Conservation (phyloP, 2,888 invertebrate genomes). For the Aquatica leii region DNA sequence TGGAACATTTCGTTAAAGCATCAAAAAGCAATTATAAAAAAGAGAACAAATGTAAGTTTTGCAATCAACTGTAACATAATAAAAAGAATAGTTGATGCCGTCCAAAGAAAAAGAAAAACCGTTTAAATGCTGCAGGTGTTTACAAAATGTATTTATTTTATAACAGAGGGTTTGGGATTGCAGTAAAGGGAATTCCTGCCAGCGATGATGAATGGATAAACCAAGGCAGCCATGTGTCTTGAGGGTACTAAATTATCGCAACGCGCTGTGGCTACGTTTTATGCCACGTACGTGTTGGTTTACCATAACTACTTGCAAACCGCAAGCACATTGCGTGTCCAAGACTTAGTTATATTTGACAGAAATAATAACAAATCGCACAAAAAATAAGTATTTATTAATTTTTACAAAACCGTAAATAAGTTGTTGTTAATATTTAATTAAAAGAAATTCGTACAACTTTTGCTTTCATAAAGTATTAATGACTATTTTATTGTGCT, state of each 20-base stretch:
- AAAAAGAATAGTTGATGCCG: not conserved
- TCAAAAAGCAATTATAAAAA: too few species aligned
- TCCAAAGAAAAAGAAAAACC: constrained; percentile 14
- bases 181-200: constrained; percentile 39
- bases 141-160: constrained; percentile 36
- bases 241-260: constrained; percentile 39
- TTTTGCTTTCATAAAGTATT: too few species aligned
- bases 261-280: constrained; percentile 34
- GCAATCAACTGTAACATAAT: too few species aligned
- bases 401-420: not conserved
- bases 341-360: not conserved
- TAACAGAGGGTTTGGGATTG: constrained; percentile 34
- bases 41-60: too few species aligned
- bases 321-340: constrained; percentile 31
- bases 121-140: constrained; percentile 35
- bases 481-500: too few species aligned
- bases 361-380: too few species aligned
- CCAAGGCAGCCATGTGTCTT: constrained; percentile 38
- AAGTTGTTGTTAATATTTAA: too few species aligned
- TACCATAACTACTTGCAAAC: constrained; percentile 34
- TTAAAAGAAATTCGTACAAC: too few species aligned
- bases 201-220: constrained; percentile 39
- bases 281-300: constrained; percentile 32
- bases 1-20: too few species aligned
- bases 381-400: not conserved